Conservation (phyloP, 2,797 vertebrate genomes). For the Anabas testudineus region DNA sequence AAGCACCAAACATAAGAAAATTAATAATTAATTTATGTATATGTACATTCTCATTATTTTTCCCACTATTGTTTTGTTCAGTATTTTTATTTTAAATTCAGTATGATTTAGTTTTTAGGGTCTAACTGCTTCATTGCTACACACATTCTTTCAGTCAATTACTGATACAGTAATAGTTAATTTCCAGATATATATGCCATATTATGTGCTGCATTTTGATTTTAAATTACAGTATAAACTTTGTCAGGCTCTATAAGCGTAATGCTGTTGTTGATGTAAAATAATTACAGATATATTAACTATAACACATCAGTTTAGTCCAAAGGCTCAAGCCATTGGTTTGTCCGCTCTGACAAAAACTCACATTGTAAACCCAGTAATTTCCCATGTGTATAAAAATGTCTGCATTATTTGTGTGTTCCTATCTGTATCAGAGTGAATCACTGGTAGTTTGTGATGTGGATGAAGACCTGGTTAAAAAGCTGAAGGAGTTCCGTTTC, state of each 20-base stretch:
- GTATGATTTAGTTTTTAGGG: neutral
- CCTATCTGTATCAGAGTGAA: conserved; percentile 75
- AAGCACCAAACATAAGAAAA: neutral
- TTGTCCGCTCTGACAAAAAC: neutral
- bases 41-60: too few relatives aligned
- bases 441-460: conserved; percentile 87
- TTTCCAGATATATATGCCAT: neutral
- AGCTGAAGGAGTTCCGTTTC: conserved; percentile 84
- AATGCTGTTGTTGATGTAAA: neutral
- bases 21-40: too few relatives aligned
- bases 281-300: neutral
- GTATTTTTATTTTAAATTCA: too few relatives aligned
- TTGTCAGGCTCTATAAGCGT: too few relatives aligned
- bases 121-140: too few relatives aligned
- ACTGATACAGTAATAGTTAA: neutral
- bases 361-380: too few relatives aligned
- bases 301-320: neutral
- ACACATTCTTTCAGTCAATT: neutral
- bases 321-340: neutral
- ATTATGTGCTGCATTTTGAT: too few relatives aligned
- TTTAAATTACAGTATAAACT: too few relatives aligned
- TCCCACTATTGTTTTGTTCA: too few relatives aligned
- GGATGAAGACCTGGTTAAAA: conserved; percentile 83
- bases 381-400: neutral
- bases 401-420: neutral